Evolutionary conservation across 35 echinoderm and acorn worm genomes (phyloP), one percentile per base, ranked within the genome.

Genomic region (Diadema setosum): DNA sequence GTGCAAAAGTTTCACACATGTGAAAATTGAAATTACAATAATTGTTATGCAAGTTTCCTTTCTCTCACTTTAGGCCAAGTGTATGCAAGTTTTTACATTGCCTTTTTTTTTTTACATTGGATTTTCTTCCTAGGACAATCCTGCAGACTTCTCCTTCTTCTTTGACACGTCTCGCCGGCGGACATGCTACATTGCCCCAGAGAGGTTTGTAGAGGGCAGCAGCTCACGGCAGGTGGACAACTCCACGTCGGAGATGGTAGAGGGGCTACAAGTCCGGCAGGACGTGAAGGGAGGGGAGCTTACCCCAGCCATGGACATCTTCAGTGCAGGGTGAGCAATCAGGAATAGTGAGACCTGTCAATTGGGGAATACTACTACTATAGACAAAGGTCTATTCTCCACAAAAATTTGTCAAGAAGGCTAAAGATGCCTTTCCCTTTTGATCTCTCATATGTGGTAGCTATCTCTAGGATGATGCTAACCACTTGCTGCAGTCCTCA

Each of bases 151-250:
- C 81, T 94, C 92, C 3, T 98, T 98, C 82, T 98, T 94, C 84
- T 98, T 92, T 39, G 92, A 94, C 85, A 94, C 96, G 3, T 98
- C 96, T 40, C 61, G 96, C 1, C 84, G 96, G 20, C 92, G 96
- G 16, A 98, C 96, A 3, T 98, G 96, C 70, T 98, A 98, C 86
- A 98, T 98, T 55, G 96, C 96, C 3, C 91, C 92, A 2, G 92
- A 98, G 73, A 76, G 96, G 39, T 94, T 98, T 43, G 74, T 98
- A 74, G 96, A 98, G 65, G 76, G 69, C 82, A 94, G 81, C 81
- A 98, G 84, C 55, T 37, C 67, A 18, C 42, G 57, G 30, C 91
- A 93, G 65, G 58, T 60, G 16, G 90, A 92, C 27, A 86, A 70
- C 18, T 29, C 42, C 27, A 83, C 9, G 12, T 70, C 70, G 0